Conservation (phyloP, 2,113 vertebrate species). For the Pseudopipra pipra region DNA sequence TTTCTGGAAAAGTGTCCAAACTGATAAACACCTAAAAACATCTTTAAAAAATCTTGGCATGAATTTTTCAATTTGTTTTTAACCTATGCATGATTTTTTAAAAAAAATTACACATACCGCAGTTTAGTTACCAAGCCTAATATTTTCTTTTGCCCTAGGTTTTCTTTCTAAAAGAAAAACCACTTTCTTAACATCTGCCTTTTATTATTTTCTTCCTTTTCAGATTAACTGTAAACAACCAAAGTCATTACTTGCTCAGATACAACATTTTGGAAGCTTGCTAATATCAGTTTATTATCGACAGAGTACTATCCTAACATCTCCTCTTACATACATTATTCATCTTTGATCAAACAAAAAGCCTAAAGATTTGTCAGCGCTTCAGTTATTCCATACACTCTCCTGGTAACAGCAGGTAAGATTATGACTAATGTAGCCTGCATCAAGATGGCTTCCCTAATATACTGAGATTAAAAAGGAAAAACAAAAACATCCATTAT, state of each 20-base stretch:
- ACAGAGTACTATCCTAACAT: neutral
- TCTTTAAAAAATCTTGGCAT: neutral
- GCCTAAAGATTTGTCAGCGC: neutral
- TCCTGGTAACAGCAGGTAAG: neutral
- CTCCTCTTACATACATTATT: neutral
- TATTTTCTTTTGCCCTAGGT: neutral
- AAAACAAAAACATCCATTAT: slow-evolving; percentile 22
- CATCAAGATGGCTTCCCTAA: slow-evolving; percentile 26
- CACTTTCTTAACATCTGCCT: neutral
- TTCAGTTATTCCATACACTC: neutral
- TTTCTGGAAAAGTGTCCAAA: neutral
- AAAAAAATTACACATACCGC: neutral
- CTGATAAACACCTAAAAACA: neutral
- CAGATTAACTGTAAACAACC: neutral
- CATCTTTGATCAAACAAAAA: neutral
- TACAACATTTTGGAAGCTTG: neutral
- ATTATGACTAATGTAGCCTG: slow-evolving; percentile 25
- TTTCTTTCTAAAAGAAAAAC: neutral
- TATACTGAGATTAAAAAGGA: slow-evolving; percentile 38
- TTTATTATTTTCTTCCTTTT: neutral
- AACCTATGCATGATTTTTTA: neutral
- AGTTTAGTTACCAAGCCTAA: neutral
- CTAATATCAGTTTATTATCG: neutral
- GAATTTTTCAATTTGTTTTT: neutral
- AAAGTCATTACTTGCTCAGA: neutral